Evolutionary conservation across 2,888 invertebrate genomes (phyloP).

Genomic region (Xestia c-nigrum): DNA sequence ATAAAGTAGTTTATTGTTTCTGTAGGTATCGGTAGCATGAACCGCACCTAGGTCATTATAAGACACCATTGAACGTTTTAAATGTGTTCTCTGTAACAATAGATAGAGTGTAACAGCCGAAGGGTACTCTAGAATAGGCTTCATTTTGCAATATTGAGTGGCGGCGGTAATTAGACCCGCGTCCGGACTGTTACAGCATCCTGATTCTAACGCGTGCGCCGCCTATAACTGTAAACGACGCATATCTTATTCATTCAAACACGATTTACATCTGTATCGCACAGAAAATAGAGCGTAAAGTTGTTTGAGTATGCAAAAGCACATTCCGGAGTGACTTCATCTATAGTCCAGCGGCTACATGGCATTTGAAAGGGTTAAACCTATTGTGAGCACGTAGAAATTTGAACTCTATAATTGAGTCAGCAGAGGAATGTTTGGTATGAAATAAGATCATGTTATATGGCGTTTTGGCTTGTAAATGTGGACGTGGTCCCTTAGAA

Average conservation of each 20-base stretch:
- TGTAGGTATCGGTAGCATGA: slow-evolving; percentile 73
- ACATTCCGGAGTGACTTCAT: slow-evolving; percentile 70
- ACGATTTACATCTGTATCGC: slow-evolving; percentile 47
- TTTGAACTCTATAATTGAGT: slow-evolving; percentile 35
- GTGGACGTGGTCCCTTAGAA: slow-evolving; percentile 83
- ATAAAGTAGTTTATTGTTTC: slow-evolving; percentile 83
- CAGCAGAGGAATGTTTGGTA: slow-evolving; percentile 21
- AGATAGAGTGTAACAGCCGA: slow-evolving; percentile 81
- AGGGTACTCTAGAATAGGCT: slow-evolving; percentile 84
- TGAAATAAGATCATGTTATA: slow-evolving; percentile 18
- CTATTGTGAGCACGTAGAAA: slow-evolving; percentile 49
- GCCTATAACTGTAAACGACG: slow-evolving; percentile 59
- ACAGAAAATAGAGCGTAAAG: slow-evolving; percentile 55
- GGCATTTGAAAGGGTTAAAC: slow-evolving; percentile 66
- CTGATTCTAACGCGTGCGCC: slow-evolving; percentile 85
- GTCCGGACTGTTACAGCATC: slow-evolving; percentile 88
- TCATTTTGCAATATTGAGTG: slow-evolving; percentile 89
- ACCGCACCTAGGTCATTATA: slow-evolving; percentile 83
- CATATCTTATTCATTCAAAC: slow-evolving; percentile 37
- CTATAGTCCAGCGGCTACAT: slow-evolving; percentile 66
- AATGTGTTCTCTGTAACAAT: slow-evolving; percentile 86
- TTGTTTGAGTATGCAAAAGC: slow-evolving; percentile 55
- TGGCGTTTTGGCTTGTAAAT: slow-evolving; percentile 52
- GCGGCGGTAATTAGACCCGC: slow-evolving; percentile 87
- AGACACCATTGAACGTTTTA: slow-evolving; percentile 79